Evolutionary conservation across 1,140 invertebrate species (phyloP), one percentile per base, ranked within the genome.

Genomic region (Pachypeltis micranthus): DNA sequence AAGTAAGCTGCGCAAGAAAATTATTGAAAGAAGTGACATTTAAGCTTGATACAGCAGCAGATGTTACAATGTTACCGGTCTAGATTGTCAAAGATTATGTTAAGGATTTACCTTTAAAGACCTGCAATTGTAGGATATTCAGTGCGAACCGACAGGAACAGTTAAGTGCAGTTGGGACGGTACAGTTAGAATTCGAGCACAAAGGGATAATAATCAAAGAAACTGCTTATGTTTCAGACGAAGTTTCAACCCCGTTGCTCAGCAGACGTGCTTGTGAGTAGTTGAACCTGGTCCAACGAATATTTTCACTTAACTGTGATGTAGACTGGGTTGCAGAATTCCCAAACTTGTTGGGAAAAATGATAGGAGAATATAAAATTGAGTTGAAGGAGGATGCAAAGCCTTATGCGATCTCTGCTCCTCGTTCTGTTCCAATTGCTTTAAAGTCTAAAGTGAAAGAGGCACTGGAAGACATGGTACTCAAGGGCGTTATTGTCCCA

Each of bases 401-500:
- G 7, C 31, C 31, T 16, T 39, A 39, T 58, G 56, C 56, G 21
- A 58, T 58, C 27, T 21, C 24, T 3, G 19, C 56, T 10, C 56
- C 56, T 2, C 56, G 25, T 3, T 14, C 19, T 58, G 26, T 58
- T 24, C 21, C 56, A 2, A 23, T 58, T 24, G 21, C 56, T 23
- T 10, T 58, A 7, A 14, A 25, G 27, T 10, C 14, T 7, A 51
- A 55, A 54, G 61, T 69, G 16, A 47, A 58, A 34, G 57, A 63
- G 24, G 66, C 68, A 61, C 57, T 75, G 19, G 55, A 69, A 2
- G 34, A 65, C 31, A 67, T 73, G 68, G 67, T 67, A 27, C 61
- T 67, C 28, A 29, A 62, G 7, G 67, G 65, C 2, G 34, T 70
- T 10, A 62, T 67, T 10, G 47, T n/a, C 4, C 70, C 66, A 39